A percentile compares a stretch with the other conserved stretches of the same genome.
Evolutionary conservation across 2,113 vertebrate genomes (phyloP).

Genomic region (Tiliqua scincoides): DNA sequence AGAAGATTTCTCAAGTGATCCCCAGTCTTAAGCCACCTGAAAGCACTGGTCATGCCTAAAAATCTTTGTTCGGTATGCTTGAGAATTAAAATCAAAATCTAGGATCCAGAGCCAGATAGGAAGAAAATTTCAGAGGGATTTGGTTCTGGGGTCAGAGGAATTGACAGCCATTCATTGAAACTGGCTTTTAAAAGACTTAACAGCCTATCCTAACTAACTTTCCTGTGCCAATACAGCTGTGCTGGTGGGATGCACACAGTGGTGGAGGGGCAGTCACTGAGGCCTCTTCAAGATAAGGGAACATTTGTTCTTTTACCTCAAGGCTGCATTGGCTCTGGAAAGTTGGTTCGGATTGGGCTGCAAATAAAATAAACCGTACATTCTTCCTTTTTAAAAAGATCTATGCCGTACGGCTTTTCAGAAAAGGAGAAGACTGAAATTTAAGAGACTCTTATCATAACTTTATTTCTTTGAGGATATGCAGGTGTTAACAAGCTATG

Average conservation of each 20-base stretch:
- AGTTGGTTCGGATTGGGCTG: neutral
- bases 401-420: neutral
- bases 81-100: constrained; percentile 3
- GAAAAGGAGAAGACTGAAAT: constrained; percentile 6
- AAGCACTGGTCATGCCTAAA: neutral
- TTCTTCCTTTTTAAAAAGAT: neutral
- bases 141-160: accelerated
- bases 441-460: constrained; percentile 42
- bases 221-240: too few relatives aligned
- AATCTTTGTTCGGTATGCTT: neutral
- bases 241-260: too few relatives aligned
- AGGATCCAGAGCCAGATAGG: neutral
- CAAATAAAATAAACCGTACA: neutral
- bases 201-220: too few relatives aligned
- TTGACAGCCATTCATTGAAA: accelerated
- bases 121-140: neutral
- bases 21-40: neutral
- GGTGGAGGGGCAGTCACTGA: too few relatives aligned
- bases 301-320: too few relatives aligned
- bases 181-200: neutral
- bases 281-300: too few relatives aligned
- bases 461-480: constrained; percentile 7
- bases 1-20: neutral
- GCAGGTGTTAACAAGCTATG: constrained; percentile 43
- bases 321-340: too few relatives aligned